phyloP scores from a whole-genome alignment of 1,140 invertebrate species.

The Leptopilina boulardi region DNA sequence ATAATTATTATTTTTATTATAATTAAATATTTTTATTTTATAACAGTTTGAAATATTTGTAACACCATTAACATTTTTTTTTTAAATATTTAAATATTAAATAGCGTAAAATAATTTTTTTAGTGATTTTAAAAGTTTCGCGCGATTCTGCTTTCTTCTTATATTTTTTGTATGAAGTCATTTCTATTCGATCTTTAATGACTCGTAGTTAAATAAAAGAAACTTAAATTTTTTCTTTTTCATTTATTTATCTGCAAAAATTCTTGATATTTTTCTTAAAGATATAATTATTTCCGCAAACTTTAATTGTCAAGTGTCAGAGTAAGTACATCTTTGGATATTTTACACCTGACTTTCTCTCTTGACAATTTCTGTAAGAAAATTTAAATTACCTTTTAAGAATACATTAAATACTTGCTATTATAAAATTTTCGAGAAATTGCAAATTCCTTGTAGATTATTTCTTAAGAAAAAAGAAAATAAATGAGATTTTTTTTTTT shows the following conservation, averaged over 20 bases:
- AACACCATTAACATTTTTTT: no score
- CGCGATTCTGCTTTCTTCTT: no score
- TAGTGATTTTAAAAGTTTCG: no score
- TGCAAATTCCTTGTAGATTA: neutral
- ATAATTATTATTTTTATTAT: no score
- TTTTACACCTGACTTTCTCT: conserved; percentile 2
- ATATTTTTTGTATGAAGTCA: neutral
- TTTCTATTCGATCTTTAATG: neutral
- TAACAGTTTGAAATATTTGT: no score
- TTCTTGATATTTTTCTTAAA: neutral
- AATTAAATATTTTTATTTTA: no score
- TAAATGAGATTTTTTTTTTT: neutral
- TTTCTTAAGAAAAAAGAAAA: neutral
- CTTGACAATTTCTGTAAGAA: neutral
- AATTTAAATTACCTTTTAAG: neutral
- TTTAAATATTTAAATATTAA: no score
- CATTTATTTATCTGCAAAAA: neutral
- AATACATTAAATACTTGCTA: neutral
- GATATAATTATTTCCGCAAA: conserved; percentile 15
- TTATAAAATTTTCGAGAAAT: neutral
- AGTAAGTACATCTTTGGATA: neutral
- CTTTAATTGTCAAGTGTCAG: neutral
- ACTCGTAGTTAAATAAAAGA: neutral
- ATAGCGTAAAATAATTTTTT: no score
- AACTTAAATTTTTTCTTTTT: neutral